A percentile compares a stretch with the other conserved stretches of the same genome.
Conservation (phyloP, 2,888 invertebrate species). For the Drosophila kanekoi region DNA sequence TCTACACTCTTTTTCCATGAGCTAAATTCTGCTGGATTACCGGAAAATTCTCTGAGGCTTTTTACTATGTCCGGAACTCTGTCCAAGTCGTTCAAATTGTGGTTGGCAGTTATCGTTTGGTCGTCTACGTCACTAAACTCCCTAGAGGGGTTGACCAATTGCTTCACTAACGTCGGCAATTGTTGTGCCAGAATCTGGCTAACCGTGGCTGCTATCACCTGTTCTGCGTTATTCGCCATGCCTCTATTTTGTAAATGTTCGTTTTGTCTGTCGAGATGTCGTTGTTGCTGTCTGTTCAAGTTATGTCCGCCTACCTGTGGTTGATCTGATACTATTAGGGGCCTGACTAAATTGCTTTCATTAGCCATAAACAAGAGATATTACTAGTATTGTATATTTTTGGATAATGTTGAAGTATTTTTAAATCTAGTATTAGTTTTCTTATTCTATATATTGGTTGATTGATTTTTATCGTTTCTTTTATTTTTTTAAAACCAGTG, state of each 20-base stretch:
- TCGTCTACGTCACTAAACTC: background rate
- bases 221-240: background rate
- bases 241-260: no score
- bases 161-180: background rate
- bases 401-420: no score
- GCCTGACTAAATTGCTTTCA: background rate
- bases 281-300: slow-evolving; percentile 1
- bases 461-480: background rate
- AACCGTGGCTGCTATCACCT: background rate
- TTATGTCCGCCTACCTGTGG: background rate
- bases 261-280: background rate
- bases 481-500: background rate
- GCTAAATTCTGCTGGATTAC: slow-evolving; percentile 2
- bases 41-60: background rate
- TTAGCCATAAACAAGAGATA: background rate
- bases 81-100: background rate
- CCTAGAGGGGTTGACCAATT: background rate
- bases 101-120: background rate
- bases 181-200: slow-evolving; percentile 1
- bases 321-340: background rate
- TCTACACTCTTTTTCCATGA: background rate
- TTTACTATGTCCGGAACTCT: slow-evolving; percentile 3
- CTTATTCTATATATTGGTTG: no score
- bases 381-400: no score
- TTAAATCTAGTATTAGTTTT: no score